Evolutionary conservation across 1,140 invertebrate species (phyloP), one percentile per base, ranked within the genome.

Genomic region (Palaemon carinicauda): DNA sequence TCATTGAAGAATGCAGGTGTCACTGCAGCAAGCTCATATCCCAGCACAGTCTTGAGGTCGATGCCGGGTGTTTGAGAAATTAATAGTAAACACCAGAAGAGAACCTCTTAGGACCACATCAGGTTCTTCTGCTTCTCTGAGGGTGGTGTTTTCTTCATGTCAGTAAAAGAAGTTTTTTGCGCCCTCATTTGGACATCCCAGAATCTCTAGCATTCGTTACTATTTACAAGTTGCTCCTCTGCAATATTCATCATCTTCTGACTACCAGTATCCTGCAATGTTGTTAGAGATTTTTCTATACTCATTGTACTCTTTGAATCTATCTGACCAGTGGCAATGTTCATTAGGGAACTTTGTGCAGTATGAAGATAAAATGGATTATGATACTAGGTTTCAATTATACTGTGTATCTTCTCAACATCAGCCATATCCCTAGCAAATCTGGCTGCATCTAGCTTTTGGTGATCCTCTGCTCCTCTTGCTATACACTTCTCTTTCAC

Each of bases 241-340:
- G 75, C 41, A 78, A 78, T 24, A 69, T 19, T 78, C 31, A 24
- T 78, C 75, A 78, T 78, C 50, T 78, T 51, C 21, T 9, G 50
- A 19, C 54, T 78, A 29, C 75, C 75, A 78, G 75, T 78, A 52
- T 78, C 75, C 54, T 78, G 75, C 75, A 78, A 9, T 69, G 50
- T 69, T 78, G 75, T 78, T 51, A 78, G 75, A 69, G 24, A 78
- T 78, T 78, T 69, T 69, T n/a, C n/a, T n/a, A n/a, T n/a, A n/a
- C n/a, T n/a, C n/a, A n/a, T 29, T 69, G 24, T 24, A 51, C 10
- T 78, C 75, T 78, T 78, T 78, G 75, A 52, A 52, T n/a, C 75
- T n/a, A 78, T 69, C 75, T 78, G 75, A 52, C 75, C 75, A 78
- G 75, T 78, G 41, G 33, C 75, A 78, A 78, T 69, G 75, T 78